Conservation (phyloP, 2,888 invertebrate species). For the Macrophya alboannulata region DNA sequence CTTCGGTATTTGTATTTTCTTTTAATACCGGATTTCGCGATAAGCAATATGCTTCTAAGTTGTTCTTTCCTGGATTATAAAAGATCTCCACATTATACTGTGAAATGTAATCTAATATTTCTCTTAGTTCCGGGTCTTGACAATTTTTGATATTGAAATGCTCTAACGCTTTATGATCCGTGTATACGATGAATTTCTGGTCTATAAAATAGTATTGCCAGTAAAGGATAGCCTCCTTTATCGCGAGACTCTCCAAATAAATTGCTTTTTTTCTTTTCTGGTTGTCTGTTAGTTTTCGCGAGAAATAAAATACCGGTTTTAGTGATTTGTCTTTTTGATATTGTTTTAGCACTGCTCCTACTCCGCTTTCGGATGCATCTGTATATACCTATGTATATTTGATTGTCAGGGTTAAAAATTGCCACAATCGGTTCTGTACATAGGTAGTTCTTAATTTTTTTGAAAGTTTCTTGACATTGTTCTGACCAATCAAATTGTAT, state of each 20-base stretch:
- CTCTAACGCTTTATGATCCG: constrained; percentile 54
- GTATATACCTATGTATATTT: not conserved
- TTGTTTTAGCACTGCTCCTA: constrained; percentile 2
- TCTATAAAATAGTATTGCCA: constrained; percentile 65
- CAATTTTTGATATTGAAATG: constrained; percentile 64
- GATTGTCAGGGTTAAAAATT: not conserved
- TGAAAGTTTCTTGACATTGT: not conserved
- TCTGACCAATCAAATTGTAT: not conserved
- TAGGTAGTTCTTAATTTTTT: not conserved
- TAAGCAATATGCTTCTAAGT: constrained; percentile 56
- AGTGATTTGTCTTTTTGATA: constrained; percentile 4
- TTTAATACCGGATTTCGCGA: constrained; percentile 58
- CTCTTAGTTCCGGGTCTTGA: constrained; percentile 60
- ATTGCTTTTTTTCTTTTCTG: constrained; percentile 4
- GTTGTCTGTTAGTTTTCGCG: constrained; percentile 25
- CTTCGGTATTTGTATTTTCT: constrained; percentile 45
- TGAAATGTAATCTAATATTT: constrained; percentile 53
- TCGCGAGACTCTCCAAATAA: constrained; percentile 35
- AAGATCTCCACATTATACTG: constrained; percentile 54
- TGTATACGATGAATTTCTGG: constrained; percentile 60
- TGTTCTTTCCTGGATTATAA: constrained; percentile 56
- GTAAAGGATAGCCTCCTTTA: constrained; percentile 64
- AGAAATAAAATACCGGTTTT: constrained; percentile 23
- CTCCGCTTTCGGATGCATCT: not conserved
- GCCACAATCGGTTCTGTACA: not conserved